Conservation (phyloP, 1,140 invertebrate genomes). For the Lucilia sericata region DNA sequence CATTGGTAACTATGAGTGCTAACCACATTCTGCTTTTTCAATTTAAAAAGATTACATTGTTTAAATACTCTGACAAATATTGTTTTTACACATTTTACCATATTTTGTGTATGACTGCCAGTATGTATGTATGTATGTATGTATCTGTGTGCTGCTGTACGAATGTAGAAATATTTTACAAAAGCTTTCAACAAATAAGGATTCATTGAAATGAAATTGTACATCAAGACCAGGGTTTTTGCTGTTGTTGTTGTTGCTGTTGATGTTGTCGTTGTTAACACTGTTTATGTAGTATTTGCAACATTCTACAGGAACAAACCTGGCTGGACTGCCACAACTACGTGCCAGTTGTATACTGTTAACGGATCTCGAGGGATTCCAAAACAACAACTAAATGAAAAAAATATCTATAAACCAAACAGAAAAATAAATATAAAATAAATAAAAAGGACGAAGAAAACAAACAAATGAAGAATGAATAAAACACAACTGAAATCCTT, state of each 20-base stretch:
- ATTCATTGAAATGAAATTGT: constrained; percentile 40
- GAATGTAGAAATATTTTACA: neutral
- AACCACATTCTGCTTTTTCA: too few relatives aligned
- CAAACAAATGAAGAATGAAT: neutral
- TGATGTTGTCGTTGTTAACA: neutral
- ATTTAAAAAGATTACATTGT: too few relatives aligned
- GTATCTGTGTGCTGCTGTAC: neutral
- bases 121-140: neutral
- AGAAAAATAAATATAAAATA: neutral
- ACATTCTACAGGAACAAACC: neutral
- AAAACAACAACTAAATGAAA: neutral
- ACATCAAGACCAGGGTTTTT: constrained; percentile 5
- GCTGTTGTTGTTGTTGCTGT: neutral
- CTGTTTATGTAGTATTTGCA: constrained; percentile 1
- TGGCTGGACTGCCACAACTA: constrained; percentile 13
- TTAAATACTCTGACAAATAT: too few relatives aligned
- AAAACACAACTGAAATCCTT: constrained; percentile 34
- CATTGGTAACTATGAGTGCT: too few relatives aligned
- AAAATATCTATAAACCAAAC: neutral
- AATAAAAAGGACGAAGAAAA: neutral
- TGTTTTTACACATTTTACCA: too few relatives aligned
- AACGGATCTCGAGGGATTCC: constrained; percentile 28
- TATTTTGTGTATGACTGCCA: too few relatives aligned
- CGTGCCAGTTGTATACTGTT: constrained; percentile 23
- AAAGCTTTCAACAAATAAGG: constrained; percentile 29